Base-by-base conservation (phyloP, 2,888 invertebrate species). In the Eupithecia insigniata region DNA sequence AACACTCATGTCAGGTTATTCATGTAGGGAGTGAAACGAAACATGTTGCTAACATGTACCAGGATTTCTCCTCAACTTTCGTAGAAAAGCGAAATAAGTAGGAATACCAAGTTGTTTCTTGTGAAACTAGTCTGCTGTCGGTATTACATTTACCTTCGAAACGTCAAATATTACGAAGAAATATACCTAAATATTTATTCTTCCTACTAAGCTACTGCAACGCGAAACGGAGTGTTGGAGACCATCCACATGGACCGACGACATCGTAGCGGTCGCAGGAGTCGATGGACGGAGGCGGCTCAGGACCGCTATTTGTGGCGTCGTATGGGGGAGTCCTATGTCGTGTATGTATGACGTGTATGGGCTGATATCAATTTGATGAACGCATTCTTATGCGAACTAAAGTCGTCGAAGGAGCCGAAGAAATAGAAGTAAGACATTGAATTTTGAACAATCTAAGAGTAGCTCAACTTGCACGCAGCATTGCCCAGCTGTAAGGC, bases 11-110 rank as follows among this genome's bases (percentile, higher is more conserved):
- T 10, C 61, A 26, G 55, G 55, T 55, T 55, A 55, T 62, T 34
- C 61, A n/a, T 62, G 34, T 62, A 62, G 34, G 61, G 61, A 62
- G 61, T n/a, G 61, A 62, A 62, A 62, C 32, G 7, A 22, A 62
- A 62, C 61, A 34, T 34, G 61, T 62, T 62, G 12, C 14, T 16
- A 32, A 4, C 61, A 32, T n/a, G 32, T 62, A n/a, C n/a, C n/a
- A n/a, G n/a, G 61, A 10, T 62, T 62, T 62, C 61, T 62, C 34
- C 1, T 22, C n/a, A 12, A 62, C 61, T 62, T 62, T 34, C 61
- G 34, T 32, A 32, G 61, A 62, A 60, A 55, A 55, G 12, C 26
- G 55, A 55, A 55, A 55, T 55, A 55, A 55, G 26, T 55, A 14
- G 26, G 51, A 51, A 51, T 14, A 55, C 55, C 55, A 55, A 14